These are phyloP conservation scores for Dromius quadrimaculatus DNA, from an alignment of 2,888 invertebrate species.

Conservation along the genomic window DNA sequence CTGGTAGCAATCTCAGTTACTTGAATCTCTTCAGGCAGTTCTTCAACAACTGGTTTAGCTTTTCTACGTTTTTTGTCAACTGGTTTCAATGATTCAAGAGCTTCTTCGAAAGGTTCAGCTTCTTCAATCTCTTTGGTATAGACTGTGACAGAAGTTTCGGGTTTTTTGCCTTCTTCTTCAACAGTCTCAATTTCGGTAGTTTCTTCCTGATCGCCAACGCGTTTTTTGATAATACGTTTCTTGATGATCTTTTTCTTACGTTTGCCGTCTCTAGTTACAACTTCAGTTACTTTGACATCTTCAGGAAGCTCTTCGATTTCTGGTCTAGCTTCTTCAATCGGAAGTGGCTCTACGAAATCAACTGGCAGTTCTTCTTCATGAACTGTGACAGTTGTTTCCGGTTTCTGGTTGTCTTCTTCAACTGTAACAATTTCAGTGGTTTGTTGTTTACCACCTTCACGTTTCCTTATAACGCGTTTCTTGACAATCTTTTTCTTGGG, in stretches of 20 bases:
- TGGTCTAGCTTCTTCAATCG: conserved; percentile 57
- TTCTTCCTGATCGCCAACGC: conserved; percentile 59
- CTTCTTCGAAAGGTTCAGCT: conserved; percentile 55
- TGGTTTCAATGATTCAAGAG: conserved; percentile 53
- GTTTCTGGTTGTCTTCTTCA: conserved; percentile 66
- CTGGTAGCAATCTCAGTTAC: conserved; percentile 60
- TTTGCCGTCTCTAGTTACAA: conserved; percentile 57
- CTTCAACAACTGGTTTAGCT: conserved; percentile 55
- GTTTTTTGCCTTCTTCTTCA: conserved; percentile 64
- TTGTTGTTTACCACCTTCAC: conserved; percentile 61
- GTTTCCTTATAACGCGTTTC: conserved; percentile 61
- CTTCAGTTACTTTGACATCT: conserved; percentile 57
- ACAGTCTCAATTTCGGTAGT: conserved; percentile 63
- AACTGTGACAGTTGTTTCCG: conserved; percentile 63
- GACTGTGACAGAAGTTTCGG: conserved; percentile 60
- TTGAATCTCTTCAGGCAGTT: conserved; percentile 58
- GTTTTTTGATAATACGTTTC: conserved; percentile 58
- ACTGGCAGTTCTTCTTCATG: conserved; percentile 57
- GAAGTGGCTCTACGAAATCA: conserved; percentile 54
- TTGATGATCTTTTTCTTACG: conserved; percentile 60
- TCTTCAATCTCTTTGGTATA: conserved; percentile 55
- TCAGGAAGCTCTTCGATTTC: conserved; percentile 61
- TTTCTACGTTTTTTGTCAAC: conserved; percentile 55
- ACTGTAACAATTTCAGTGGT: conserved; percentile 66
- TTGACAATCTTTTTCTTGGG: conserved; percentile 54